Base-by-base conservation (phyloP, 1,140 invertebrate genomes). In the Lutraria rhynchaena region DNA sequence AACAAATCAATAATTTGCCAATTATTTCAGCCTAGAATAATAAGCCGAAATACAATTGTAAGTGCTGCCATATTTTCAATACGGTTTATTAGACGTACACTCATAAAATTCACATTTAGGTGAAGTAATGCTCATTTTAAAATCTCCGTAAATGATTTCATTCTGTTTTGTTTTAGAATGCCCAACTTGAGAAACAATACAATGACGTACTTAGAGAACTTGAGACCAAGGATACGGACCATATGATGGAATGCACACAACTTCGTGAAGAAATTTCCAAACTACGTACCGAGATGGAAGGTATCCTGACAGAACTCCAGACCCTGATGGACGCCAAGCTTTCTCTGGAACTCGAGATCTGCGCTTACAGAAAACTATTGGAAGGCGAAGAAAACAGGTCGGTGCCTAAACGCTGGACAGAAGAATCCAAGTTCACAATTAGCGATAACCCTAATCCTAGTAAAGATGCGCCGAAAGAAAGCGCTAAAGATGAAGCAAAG, bases 181-280 rank as follows among this genome's bases (percentile, higher is more conserved):
- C 92, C 55, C 88, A 92, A 51, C 85, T 93, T n/a, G 93, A 93
- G 85, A 92, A 91, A 82, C 91, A 93, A 81, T 89, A 92, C 74
- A 90, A 92, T 74, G 92, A 93, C 24, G 77, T 93, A 58, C 86
- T 92, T 67, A 87, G 92, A 65, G 92, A 93, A 84, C 80, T 93
- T 41, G 93, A 93, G 75, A 89, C 92, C 74, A 89, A 89, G 76
- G 92, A 93, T 53, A 90, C 86, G 46, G 87, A 88, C 35, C 89
- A 89, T 58, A 86, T 83, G 35, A 73, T 89, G 67, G 88, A 91
- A 71, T 84, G 78, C 19, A 87, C 85, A 46, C 87, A 89, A 57
- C 65, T 87, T 15, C 88, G 87, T 35, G 83, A 87, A 33, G 85
- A 85, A 75, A 88, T 83, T 60, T 87, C 86, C 24, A 86, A 75